Percentiles rank a stretch among this genome's conserved stretches.
Evolutionary conservation across 2,888 invertebrate genomes (phyloP).

Genomic region (Aquatica leii): DNA sequence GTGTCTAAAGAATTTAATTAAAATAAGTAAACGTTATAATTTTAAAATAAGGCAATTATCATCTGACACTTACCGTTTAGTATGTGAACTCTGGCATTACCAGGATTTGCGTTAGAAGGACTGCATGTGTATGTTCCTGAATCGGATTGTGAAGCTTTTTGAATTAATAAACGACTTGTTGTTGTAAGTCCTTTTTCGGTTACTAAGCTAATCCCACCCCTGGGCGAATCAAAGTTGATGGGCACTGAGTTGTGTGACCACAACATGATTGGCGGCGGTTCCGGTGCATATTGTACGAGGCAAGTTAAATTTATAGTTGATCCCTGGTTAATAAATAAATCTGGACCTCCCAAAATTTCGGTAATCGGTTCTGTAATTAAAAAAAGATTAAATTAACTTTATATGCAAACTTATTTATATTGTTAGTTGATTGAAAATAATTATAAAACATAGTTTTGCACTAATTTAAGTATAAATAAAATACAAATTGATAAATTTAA

Average conservation of each 20-base stretch:
- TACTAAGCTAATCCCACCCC: slow-evolving; percentile 86
- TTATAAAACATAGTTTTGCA: too few species aligned
- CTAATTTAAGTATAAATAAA: too few species aligned
- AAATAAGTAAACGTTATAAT: too few species aligned
- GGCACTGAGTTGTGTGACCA: slow-evolving; percentile 86
- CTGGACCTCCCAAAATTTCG: slow-evolving; percentile 81
- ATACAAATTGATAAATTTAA: too few species aligned
- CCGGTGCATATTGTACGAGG: slow-evolving; percentile 82
- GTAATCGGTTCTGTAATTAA: slow-evolving; percentile 77
- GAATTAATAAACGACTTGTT: slow-evolving; percentile 83
- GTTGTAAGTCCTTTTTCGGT: slow-evolving; percentile 87
- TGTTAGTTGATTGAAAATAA: too few species aligned
- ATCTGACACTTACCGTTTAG: slow-evolving; percentile 81
- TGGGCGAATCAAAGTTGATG: slow-evolving; percentile 90
- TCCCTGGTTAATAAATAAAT: slow-evolving; percentile 85
- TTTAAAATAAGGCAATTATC: too few species aligned
- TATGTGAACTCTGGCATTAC: slow-evolving; percentile 83
- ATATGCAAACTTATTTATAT: too few species aligned
- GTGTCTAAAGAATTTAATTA: too few species aligned
- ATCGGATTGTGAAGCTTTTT: slow-evolving; percentile 80
- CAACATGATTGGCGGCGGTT: slow-evolving; percentile 82
- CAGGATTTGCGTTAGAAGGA: slow-evolving; percentile 83
- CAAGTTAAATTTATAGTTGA: slow-evolving; percentile 91
- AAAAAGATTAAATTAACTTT: background rate
- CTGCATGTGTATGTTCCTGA: slow-evolving; percentile 85